phyloP scores from a whole-genome alignment of 2,797 vertebrate genomes.

The Paratrypauchen microcephalus region DNA sequence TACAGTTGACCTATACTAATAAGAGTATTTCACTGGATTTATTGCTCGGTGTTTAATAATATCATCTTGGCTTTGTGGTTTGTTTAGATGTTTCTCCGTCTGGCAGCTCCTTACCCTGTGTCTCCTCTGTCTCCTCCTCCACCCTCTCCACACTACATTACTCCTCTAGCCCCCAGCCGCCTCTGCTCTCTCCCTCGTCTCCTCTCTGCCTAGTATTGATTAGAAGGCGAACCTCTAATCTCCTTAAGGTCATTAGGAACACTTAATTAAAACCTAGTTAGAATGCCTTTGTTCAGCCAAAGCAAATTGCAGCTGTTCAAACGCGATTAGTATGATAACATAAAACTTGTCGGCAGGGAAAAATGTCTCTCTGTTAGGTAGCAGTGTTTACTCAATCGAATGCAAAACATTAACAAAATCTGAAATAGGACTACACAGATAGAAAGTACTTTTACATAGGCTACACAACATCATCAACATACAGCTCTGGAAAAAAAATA shows the following conservation, averaged over 20 bases:
- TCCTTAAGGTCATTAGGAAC: conserved; percentile 96
- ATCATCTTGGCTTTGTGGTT: conserved; percentile 4
- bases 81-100: conserved; percentile 9
- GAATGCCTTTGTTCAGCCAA: conserved; percentile 88
- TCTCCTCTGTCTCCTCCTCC: conserved; percentile 24
- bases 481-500: no score
- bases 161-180: conserved; percentile 61
- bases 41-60: not conserved
- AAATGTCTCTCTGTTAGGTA: conserved; percentile 60
- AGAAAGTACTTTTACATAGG: not conserved
- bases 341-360: conserved; percentile 68
- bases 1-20: not conserved
- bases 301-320: conserved; percentile 92
- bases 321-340: conserved; percentile 90
- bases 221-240: conserved; percentile 96
- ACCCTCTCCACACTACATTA: conserved; percentile 43
- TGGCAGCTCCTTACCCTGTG: not conserved
- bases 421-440: conserved; percentile 26
- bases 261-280: conserved; percentile 99
- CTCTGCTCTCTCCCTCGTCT: conserved; percentile 69
- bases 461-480: not conserved
- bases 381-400: conserved; percentile 74
- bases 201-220: conserved; percentile 88
- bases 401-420: conserved; percentile 52
- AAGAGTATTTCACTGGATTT: not conserved